phyloP scores from a whole-genome alignment of 30 jellyfish, hydroid and myxozoan genomes.

The Aurelia sp. region DNA sequence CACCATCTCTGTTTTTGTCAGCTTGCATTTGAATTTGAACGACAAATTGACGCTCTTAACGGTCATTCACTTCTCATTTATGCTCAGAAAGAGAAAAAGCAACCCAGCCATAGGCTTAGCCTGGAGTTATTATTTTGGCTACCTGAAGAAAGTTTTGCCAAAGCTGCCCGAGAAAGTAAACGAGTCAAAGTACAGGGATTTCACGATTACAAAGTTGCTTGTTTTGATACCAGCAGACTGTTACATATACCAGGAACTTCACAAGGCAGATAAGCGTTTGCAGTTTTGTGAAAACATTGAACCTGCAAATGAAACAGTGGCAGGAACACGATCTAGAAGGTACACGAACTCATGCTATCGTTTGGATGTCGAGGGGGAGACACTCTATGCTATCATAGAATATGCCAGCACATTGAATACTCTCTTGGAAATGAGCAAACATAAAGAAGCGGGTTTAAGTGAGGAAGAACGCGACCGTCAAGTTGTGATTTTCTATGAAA shows the following conservation, averaged over 20 bases:
- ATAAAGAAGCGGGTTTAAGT: conserved; percentile 17
- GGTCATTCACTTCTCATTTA: background rate
- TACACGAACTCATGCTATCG: conserved; percentile 28
- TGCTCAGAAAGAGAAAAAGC: background rate
- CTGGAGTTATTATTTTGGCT: conserved; percentile 53
- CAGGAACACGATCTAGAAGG: conserved; percentile 21
- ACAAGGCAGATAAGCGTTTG: conserved; percentile 17
- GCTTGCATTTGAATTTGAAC: background rate
- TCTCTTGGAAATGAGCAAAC: background rate
- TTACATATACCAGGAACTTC: conserved; percentile 6
- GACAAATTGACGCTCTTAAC: background rate
- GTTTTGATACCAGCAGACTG: conserved; percentile 55
- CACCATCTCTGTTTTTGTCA: background rate
- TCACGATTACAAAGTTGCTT: conserved; percentile 9
- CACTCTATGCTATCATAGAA: background rate
- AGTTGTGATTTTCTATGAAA: conserved; percentile 15
- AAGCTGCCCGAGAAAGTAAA: conserved; percentile 15
- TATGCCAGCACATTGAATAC: too few species aligned
- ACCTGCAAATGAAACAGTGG: conserved; percentile 18
- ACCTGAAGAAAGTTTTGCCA: conserved; percentile 50
- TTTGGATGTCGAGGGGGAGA: background rate
- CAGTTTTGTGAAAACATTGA: conserved; percentile 16
- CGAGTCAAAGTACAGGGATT: conserved; percentile 10
- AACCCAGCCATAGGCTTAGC: conserved; percentile 52
- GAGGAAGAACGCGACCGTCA: conserved; percentile 36